These are phyloP conservation scores for Nannobrachium achirus DNA, from an alignment of 2,113 vertebrate species.

Conservation along the genomic window DNA sequence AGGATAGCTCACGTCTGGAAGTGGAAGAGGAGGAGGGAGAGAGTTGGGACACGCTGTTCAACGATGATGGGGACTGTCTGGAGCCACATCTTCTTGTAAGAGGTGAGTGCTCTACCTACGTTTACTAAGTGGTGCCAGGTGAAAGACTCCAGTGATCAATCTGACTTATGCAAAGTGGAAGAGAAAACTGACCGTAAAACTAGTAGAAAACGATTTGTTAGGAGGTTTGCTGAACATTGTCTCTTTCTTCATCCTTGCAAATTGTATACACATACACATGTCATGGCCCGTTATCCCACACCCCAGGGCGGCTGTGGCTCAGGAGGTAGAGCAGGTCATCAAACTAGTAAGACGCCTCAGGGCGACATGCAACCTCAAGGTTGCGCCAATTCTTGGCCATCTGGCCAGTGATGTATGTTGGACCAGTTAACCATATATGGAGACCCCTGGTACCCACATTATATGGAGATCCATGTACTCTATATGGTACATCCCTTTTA, in stretches of 20 bases:
- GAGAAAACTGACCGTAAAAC: background rate
- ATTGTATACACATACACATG: background rate
- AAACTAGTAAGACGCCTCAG: too few species aligned
- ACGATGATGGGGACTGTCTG: conserved; percentile 93
- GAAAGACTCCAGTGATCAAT: background rate
- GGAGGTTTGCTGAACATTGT: background rate
- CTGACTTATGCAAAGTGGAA: background rate
- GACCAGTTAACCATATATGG: too few species aligned
- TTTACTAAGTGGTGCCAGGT: background rate
- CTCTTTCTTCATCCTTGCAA: background rate
- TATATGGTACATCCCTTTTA: too few species aligned
- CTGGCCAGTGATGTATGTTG: too few species aligned
- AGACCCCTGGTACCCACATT: too few species aligned
- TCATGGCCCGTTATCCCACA: background rate
- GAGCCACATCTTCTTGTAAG: conserved; percentile 87
- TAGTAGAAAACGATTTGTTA: background rate
- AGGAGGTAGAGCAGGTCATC: too few species aligned
- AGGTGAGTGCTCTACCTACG: conserved; percentile 77
- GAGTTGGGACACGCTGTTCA: conserved; percentile 94
- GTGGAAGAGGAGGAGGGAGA: conserved; percentile 60
- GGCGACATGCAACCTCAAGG: too few species aligned
- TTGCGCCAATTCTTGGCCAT: too few species aligned
- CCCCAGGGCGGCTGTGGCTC: too few species aligned
- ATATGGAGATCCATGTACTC: too few species aligned
- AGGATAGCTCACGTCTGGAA: conserved; percentile 10